Evolutionary conservation across 2,113 vertebrate species (phyloP), one percentile per base, ranked within the genome.

Genomic region (Myrmophylax atrothorax): DNA sequence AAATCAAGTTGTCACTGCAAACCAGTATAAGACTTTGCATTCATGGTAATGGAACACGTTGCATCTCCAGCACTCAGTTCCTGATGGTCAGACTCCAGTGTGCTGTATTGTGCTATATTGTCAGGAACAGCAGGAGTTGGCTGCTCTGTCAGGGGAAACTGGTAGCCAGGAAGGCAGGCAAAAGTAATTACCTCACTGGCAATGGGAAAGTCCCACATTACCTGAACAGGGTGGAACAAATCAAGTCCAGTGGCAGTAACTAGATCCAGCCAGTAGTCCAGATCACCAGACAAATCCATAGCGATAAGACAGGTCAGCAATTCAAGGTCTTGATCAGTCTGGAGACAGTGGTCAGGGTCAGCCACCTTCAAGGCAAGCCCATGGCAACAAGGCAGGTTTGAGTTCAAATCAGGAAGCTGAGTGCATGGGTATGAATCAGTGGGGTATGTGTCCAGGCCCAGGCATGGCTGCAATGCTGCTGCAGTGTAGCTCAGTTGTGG

Each of bases 391-490:
- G 50, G 49, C n/a, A 69, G 37, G n/a, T 56, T 35, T 1, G 2
- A 47, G 22, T 58, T 76, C n/a, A 73, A 31, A 49, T 90, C 24
- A 11, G 46, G 40, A 72, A 92, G 26, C 20, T 40, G 66, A 81
- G 60, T 44, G 31, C 6, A 3, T 47, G 72, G 33, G 20, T 50
- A 87, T 0, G 2, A 29, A 31, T 50, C 75, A 28, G 24, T 20
- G 24, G 10, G 20, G 6, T 56, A 6, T 0, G 0, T 79, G 58
- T 35, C 35, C 62, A 63, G 66, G 33, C 7, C 6, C 23, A 26
- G 7, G 3, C 63, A 49, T 94, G 62, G 44, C 78, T 75, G 66
- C 38, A 50, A 0, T 67, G 56, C 66, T 70, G n/a, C 56, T 82
- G 52, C 62, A 13, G 14, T 5, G 3, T 59, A 53, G 42, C 67